phyloP scores from a whole-genome alignment of 1,140 invertebrate species.

The Helicoverpa armigera region DNA sequence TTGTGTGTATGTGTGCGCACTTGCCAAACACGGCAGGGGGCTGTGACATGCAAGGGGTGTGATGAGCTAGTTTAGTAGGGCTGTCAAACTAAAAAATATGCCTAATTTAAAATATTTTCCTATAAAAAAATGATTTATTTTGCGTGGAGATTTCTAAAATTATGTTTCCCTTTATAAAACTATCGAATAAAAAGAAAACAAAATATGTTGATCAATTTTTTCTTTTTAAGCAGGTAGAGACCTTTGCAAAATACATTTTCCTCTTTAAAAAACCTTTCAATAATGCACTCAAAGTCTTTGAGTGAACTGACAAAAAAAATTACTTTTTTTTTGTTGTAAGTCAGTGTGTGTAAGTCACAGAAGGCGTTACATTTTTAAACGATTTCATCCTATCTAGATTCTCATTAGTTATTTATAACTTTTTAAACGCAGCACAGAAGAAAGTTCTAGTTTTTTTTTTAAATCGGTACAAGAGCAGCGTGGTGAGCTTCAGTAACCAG shows the following conservation, averaged over 20 bases:
- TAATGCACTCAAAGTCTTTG: not conserved
- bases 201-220: too few species aligned
- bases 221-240: not conserved
- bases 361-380: constrained; percentile 8
- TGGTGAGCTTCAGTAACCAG: too few species aligned
- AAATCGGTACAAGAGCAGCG: not conserved
- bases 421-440: not conserved
- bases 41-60: constrained; percentile 67
- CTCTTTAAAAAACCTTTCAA: too few species aligned
- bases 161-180: not conserved
- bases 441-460: not conserved
- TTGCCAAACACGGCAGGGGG: constrained; percentile 75
- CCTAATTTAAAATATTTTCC: not conserved
- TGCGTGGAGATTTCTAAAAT: too few species aligned
- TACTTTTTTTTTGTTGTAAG: too few species aligned
- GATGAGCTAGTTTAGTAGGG: constrained; percentile 57
- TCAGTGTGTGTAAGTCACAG: not conserved
- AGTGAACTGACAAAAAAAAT: not conserved
- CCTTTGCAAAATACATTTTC: too few species aligned
- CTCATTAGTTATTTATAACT: not conserved
- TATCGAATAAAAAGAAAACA: not conserved
- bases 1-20: constrained; percentile 65
- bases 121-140: too few species aligned
- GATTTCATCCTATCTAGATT: not conserved
- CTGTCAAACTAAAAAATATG: not conserved